Evolutionary conservation across 1,140 invertebrate species (phyloP).

Genomic region (Trichogramma pretiosum): DNA sequence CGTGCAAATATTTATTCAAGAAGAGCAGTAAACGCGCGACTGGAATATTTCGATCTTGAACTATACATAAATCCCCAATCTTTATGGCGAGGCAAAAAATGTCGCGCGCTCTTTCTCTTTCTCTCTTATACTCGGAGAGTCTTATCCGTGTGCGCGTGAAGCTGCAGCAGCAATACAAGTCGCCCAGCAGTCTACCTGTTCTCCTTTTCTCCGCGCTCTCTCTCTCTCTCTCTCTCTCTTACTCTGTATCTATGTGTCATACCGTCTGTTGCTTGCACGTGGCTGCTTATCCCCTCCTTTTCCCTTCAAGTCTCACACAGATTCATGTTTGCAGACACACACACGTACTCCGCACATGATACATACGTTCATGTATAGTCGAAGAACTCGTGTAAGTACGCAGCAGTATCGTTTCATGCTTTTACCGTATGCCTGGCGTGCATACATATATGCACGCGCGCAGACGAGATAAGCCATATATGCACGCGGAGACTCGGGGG

Average conservation of each 20-base stretch:
- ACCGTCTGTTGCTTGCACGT: conserved; percentile 23
- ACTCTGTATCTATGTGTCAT: conserved; percentile 18
- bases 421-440: no score
- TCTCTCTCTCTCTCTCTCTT: no score
- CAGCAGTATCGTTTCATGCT: no score
- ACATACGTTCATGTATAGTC: no score
- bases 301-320: no score
- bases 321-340: no score
- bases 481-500: no score
- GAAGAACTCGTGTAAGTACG: no score
- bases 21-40: background rate
- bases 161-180: conserved; percentile 21
- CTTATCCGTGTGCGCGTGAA: conserved; percentile 21
- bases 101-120: conserved; percentile 11
- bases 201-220: background rate
- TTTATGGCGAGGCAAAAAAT: background rate
- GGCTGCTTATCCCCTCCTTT: conserved; percentile 19
- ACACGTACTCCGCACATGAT: no score
- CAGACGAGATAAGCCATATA: no score
- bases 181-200: conserved; percentile 43
- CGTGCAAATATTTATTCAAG: background rate
- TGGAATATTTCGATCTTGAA: background rate
- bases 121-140: conserved; percentile 14
- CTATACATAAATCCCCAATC: background rate
- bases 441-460: no score